Evolutionary conservation across 2,797 vertebrate genomes (phyloP), one percentile per base, ranked within the genome.

Genomic region (Cyprinella venusta): DNA sequence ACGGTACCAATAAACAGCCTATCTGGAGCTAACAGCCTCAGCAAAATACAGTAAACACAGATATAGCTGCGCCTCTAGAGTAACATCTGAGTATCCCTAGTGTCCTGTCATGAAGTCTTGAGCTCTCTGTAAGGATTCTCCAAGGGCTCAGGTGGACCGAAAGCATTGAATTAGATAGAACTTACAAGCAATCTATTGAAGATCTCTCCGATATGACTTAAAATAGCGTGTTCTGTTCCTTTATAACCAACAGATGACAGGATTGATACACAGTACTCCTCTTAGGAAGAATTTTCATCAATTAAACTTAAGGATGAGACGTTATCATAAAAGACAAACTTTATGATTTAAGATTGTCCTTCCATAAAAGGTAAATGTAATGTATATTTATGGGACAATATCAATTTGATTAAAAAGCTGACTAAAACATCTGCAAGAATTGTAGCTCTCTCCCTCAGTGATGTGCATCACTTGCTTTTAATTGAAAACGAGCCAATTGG

Each of bases 81-180:
- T 61, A 63, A 69, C 36, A 84, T 75, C 68, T 48, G 24, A 80
- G 70, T 65, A 80, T 72, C 72, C 79, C 38, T 81, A 88, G 88
- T 92, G 91, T 91, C 92, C 91, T 88, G 92, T 94, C 90, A 93
- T 92, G 90, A 91, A 76, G 87, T 92, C 90, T 91, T 91, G 91
- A 92, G 91, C 91, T 91, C 50, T 80, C 59, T 13, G 1, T 94
- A 94, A 94, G 92, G 93, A 92, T 91, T 83, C 93, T 93, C 93
- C 82, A 86, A 91, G 90, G 94, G 90, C 89, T 94, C 88, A 90
- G 89, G 91, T 88, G 91, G 88, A 90, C 90, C 88, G 87, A 89
- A 90, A 85, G 76, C 68, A 71, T 56, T 70, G 33, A 61, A 76
- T 84, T 85, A 36, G 48, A 88, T 84, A 90, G 87, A 87, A 64